Evolutionary conservation across 2,888 invertebrate species (phyloP).

Genomic region (Aphodius sticticus): DNA sequence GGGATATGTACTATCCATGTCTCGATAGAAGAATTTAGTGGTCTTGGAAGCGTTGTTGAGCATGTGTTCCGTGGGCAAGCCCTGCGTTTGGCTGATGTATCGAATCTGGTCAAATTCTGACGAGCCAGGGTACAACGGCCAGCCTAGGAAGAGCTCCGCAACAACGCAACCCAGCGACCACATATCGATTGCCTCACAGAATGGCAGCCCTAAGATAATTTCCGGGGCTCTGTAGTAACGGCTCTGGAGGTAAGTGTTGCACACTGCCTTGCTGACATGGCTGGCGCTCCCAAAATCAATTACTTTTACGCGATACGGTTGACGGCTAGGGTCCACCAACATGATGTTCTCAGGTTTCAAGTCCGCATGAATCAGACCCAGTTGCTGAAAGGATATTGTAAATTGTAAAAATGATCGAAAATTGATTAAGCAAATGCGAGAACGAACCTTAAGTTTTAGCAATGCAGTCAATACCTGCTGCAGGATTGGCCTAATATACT

Average conservation of each 20-base stretch:
- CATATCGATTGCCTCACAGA: constrained; percentile 99
- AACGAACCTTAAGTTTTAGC: constrained; percentile 84
- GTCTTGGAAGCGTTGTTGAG: constrained; percentile 97
- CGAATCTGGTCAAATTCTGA: constrained; percentile 99
- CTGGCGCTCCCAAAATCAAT: constrained; percentile 99
- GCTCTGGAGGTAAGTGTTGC: constrained; percentile 99
- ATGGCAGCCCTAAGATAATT: constrained; percentile 96
- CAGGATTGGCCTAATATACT: constrained; percentile 97
- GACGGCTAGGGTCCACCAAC: constrained; percentile 97
- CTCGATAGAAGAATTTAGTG: constrained; percentile 96
- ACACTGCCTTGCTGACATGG: constrained; percentile 99
- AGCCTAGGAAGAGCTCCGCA: constrained; percentile 98
- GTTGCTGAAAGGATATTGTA: constrained; percentile 73
- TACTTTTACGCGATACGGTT: constrained; percentile 98
- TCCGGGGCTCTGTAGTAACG: constrained; percentile 98
- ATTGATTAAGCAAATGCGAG: neutral
- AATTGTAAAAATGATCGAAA: constrained; percentile 22
- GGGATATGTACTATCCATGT: constrained; percentile 90
- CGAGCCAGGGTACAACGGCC: constrained; percentile 99
- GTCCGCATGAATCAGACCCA: constrained; percentile 99
- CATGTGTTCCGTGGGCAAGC: constrained; percentile 98
- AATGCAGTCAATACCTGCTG: constrained; percentile 94
- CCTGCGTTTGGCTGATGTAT: constrained; percentile 79
- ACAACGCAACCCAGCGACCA: constrained; percentile 99
- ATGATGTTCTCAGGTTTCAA: constrained; percentile 99